Percentiles rank a stretch among this genome's conserved stretches.
Conservation (phyloP, 1,140 invertebrate species). For the Papilio aristodemus region DNA sequence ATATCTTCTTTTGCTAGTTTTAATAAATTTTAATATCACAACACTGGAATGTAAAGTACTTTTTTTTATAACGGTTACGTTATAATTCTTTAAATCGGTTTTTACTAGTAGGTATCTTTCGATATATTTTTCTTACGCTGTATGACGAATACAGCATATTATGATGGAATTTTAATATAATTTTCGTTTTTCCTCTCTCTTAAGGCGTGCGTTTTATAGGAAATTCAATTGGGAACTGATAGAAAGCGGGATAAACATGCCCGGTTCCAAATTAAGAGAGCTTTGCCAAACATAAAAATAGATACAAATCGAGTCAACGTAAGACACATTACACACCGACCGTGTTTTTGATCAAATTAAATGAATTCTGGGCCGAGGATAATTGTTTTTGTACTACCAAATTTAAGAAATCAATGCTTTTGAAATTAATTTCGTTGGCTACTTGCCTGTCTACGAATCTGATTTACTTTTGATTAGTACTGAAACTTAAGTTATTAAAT, state of each 20-base stretch:
- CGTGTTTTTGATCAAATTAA: constrained; percentile 9
- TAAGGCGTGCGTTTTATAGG: constrained; percentile 41
- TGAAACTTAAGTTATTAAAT: neutral
- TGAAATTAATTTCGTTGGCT: neutral
- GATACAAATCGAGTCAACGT: constrained; percentile 39
- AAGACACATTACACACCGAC: constrained; percentile 41
- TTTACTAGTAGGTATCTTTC: constrained; percentile 54
- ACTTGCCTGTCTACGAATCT: neutral
- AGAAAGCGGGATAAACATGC: constrained; percentile 35
- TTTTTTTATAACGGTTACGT: constrained; percentile 18
- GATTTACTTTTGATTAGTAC: neutral
- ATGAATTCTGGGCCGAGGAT: constrained; percentile 22
- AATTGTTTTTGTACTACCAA: neutral
- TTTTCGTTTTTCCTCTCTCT: constrained; percentile 38
- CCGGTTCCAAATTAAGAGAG: constrained; percentile 30
- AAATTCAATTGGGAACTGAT: constrained; percentile 44
- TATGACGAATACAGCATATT: constrained; percentile 64
- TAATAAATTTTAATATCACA: constrained; percentile 51
- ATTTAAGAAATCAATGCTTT: neutral
- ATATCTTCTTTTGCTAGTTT: constrained; percentile 32
- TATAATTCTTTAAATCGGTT: constrained; percentile 46
- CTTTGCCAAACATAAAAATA: constrained; percentile 63
- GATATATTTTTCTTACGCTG: constrained; percentile 54
- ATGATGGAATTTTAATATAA: constrained; percentile 37
- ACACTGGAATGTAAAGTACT: constrained; percentile 50